Evolutionary conservation across 2,113 vertebrate genomes (phyloP), one percentile per base, ranked within the genome.

Genomic region (Salvelinus fontinalis): DNA sequence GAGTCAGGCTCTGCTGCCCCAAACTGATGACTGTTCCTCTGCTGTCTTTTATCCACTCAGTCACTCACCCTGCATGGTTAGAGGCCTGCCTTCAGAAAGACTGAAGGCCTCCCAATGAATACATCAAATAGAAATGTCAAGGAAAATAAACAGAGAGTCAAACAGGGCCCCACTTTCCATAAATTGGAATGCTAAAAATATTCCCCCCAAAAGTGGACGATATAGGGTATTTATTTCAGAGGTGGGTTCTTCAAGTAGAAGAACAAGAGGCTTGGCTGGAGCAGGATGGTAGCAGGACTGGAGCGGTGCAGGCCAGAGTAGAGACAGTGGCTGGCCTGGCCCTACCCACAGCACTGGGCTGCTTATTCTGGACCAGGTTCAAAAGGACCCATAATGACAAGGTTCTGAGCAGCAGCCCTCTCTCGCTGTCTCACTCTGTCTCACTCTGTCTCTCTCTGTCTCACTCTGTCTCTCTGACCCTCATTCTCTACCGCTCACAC

Each of bases 361-460:
- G 84, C 86, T 91, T 89, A 86, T 89, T 91, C 88, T 91, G 90
- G 86, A 82, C 71, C 79, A 82, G 85, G 86, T 94, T 94, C 92
- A 94, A 94, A 93, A 83, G 83, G 87, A 90, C 83, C 89, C 87
- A 75, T 94, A 94, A 94, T 94, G 91, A 93, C 89, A 93, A 86
- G 83, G 91, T 88, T 85, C 74, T 59, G 57, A 81, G 89, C 18
- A 24, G n/a, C n/a, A 44, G 9, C 60, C 39, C 71, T 44, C 77
- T 73, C 83, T 77, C 49, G 11, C 29, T n/a, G 14, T 68, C 29
- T 29, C 18, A 34, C 31, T 67, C 76, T 29, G 24, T 59, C 20
- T 22, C 57, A 83, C 81, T 75, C 81, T 83, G 75, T 74, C 29
- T 82, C 77, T 68, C 14, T 68, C 76, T 29, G 24, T 59, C 20